These are phyloP conservation scores for Myotis brandtii DNA, from an alignment of 2,113 vertebrate species.

Conservation along the genomic window DNA sequence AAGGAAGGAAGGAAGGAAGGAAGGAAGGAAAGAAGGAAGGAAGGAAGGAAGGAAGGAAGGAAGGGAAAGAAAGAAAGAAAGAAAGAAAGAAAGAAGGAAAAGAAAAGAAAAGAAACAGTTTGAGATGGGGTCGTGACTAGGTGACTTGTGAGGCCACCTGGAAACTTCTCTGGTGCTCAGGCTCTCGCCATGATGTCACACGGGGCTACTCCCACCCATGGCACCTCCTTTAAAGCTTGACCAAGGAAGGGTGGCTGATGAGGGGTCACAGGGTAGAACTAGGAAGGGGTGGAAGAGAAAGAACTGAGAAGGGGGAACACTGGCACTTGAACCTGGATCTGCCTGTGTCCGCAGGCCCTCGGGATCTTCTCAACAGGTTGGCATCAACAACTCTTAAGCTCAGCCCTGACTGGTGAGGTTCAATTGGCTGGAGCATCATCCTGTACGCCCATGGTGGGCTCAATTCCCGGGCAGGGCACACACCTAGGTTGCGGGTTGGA, in stretches of 20 bases:
- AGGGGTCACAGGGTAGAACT: neutral
- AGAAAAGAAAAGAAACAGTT: no score
- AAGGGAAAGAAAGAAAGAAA: no score
- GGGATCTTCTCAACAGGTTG: neutral
- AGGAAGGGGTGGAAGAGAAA: neutral
- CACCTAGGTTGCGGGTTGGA: no score
- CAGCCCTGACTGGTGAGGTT: neutral
- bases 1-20: no score
- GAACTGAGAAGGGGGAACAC: neutral
- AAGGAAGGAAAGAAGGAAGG: no score
- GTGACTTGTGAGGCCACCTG: neutral
- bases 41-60: no score
- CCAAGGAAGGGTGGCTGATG: neutral
- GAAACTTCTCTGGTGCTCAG: neutral
- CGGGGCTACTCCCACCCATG: neutral
- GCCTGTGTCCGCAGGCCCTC: neutral
- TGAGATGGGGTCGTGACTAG: neutral
- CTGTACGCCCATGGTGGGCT: neutral
- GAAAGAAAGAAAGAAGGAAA: no score
- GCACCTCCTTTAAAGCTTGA: neutral
- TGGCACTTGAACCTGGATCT: neutral
- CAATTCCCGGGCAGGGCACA: neutral
- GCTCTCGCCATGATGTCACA: neutral
- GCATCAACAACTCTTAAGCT: neutral
- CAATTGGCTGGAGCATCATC: neutral